Evolutionary conservation across 2,797 vertebrate genomes (phyloP), one percentile per base, ranked within the genome.

Genomic region (Chelon labrosus): DNA sequence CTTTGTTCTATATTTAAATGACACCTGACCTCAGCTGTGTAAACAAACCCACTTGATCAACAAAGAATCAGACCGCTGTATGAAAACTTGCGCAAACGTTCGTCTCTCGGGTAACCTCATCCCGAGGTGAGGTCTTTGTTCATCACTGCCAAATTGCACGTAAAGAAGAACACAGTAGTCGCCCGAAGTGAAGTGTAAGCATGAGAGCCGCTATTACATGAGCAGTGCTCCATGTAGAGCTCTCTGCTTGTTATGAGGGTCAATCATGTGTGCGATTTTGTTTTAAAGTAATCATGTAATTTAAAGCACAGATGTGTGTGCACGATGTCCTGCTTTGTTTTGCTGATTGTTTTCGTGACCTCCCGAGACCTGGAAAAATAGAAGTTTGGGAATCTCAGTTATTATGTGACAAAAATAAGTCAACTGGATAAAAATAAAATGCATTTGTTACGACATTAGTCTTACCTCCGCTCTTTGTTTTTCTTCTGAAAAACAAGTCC

Each of bases 231-330:
- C 41, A 22, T 13, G 52, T 38, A 55, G 68, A 83, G 83, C 85
- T 88, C 73, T 92, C 54, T 86, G 84, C 82, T 82, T 61, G 79
- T 87, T 88, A 68, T 60, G 35, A 77, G 27, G 61, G 65, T 69
- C 25, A 54, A 71, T 82, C 78, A 84, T 83, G 57, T 72, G 79
- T 82, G 77, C 10, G 37, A 81, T 86, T 92, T 85, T 85, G 84
- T 90, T 90, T 91, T 77, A 79, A 87, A 81, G 86, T 83, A 89
- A 88, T 91, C 78, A 86, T 89, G 84, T 86, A 49, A 88, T 89
- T 87, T 80, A 73, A 77, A 82, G 76, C 67, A 76, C 58, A 56
- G 17, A 13, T 1, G 17, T 72, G 59, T 54, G 51, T 73, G 47
- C 37, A 17, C 37, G 64, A 56, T 67, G 42, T 44, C 6, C 10